Evolutionary conservation across 2,797 vertebrate genomes (phyloP).

Genomic region (Martes flavigula): DNA sequence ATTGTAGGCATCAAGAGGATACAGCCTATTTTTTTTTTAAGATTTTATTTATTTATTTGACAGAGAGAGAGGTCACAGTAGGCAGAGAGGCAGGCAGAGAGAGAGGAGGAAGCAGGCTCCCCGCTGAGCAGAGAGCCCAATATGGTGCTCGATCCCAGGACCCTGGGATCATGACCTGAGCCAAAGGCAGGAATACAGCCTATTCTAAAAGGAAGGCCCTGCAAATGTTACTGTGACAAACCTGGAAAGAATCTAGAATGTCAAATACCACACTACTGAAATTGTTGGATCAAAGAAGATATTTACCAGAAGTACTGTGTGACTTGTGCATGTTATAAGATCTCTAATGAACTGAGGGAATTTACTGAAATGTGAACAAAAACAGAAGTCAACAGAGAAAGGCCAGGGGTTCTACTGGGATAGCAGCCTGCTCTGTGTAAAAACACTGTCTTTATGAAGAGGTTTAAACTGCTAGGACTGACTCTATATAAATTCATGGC

Average conservation of each 20-base stretch:
- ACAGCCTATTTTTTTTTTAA: not conserved
- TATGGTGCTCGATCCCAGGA: too few relatives aligned
- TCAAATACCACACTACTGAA: not conserved
- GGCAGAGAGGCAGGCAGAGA: too few relatives aligned
- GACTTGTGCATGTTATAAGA: not conserved
- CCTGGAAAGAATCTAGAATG: not conserved
- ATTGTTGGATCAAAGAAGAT: not conserved
- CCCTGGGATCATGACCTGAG: too few relatives aligned
- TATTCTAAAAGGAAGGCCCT: not conserved
- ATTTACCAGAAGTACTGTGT: not conserved
- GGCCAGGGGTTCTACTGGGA: not conserved
- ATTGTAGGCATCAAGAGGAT: not conserved
- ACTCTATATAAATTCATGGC: not conserved
- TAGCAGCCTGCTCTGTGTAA: not conserved
- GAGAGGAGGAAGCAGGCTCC: too few relatives aligned
- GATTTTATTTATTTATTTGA: too few relatives aligned
- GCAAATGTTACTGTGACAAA: slow-evolving; percentile 12
- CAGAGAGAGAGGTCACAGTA: too few relatives aligned
- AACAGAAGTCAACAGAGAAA: not conserved
- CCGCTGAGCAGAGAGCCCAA: too few relatives aligned
- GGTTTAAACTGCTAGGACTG: not conserved
- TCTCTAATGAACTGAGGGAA: not conserved
- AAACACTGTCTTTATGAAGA: not conserved
- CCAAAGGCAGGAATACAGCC: too few relatives aligned
- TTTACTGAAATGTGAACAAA: not conserved